These are phyloP conservation scores for Mayetiola destructor DNA, from an alignment of 2,888 invertebrate genomes.

Conservation along the genomic window DNA sequence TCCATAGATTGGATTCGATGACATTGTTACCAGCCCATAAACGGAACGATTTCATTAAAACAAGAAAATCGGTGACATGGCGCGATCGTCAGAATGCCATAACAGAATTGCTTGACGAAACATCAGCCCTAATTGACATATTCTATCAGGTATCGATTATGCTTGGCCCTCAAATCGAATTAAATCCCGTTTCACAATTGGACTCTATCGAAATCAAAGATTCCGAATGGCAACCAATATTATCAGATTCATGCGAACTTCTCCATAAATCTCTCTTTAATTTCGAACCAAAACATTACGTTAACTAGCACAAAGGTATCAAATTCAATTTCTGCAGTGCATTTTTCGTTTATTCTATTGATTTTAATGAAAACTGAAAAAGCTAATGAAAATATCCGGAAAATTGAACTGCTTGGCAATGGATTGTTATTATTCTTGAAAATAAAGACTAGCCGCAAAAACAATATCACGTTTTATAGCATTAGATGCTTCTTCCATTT, in stretches of 20 bases:
- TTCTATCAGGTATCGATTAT: conserved; percentile 13
- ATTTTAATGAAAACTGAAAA: too few relatives aligned
- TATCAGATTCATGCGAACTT: neutral
- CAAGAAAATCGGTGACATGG: conserved; percentile 6
- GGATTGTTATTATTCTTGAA: conserved; percentile 33
- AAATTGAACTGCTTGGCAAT: neutral
- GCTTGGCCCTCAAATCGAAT: conserved; percentile 10
- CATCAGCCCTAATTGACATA: conserved; percentile 8
- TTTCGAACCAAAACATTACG: neutral
- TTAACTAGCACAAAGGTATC: neutral
- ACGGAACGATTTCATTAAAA: conserved; percentile 12
- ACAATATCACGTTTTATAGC: conserved; percentile 95
- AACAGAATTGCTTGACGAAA: conserved; percentile 11
- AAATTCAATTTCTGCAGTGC: neutral
- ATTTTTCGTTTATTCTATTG: too few relatives aligned
- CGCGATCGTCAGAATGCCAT: conserved; percentile 13
- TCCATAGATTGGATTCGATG: conserved; percentile 21
- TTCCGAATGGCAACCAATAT: conserved; percentile 13
- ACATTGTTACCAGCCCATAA: conserved; percentile 19
- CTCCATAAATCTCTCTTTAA: neutral
- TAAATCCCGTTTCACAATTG: neutral
- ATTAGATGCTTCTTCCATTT: conserved; percentile 89
- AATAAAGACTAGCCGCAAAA: conserved; percentile 92
- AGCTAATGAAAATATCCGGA: neutral
- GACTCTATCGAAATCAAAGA: neutral